phyloP scores from a whole-genome alignment of 2,888 invertebrate genomes.

The Steinernema scapterisci region DNA sequence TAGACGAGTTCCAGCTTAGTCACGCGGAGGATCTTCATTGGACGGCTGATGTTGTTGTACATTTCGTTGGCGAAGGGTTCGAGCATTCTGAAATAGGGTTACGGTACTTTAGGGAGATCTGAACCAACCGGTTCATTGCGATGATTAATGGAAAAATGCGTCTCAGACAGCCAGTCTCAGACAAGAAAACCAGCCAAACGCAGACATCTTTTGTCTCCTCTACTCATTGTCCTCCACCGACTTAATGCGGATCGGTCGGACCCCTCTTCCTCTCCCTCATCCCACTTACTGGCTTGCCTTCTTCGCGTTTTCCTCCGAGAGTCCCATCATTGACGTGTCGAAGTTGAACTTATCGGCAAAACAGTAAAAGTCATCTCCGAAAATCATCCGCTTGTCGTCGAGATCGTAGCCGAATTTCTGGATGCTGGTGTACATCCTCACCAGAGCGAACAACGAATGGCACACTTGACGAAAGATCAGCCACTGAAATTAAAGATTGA shows the following conservation, averaged over 20 bases:
- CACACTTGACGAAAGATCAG: background rate
- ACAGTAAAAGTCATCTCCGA: background rate
- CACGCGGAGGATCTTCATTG: background rate
- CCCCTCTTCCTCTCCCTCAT: background rate
- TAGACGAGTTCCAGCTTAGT: background rate
- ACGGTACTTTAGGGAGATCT: too few relatives aligned
- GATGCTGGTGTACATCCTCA: background rate
- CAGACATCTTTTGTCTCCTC: too few relatives aligned
- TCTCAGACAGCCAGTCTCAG: too few relatives aligned
- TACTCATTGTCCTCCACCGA: too few relatives aligned
- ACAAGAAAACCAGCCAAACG: too few relatives aligned
- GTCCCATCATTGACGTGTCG: background rate
- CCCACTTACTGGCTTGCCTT: slow-evolving; percentile 8
- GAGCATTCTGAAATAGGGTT: background rate
- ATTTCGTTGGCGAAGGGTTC: background rate
- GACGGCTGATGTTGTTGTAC: background rate
- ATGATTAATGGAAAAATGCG: too few relatives aligned
- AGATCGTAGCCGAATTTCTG: background rate
- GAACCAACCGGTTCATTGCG: too few relatives aligned
- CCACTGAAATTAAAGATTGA: background rate
- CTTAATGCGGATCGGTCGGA: background rate
- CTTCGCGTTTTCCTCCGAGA: background rate
- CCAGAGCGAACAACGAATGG: background rate
- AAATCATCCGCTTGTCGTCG: background rate
- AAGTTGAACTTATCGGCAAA: background rate